phyloP scores from a whole-genome alignment of 2,888 invertebrate genomes.

The Agriopis leucophaearia region DNA sequence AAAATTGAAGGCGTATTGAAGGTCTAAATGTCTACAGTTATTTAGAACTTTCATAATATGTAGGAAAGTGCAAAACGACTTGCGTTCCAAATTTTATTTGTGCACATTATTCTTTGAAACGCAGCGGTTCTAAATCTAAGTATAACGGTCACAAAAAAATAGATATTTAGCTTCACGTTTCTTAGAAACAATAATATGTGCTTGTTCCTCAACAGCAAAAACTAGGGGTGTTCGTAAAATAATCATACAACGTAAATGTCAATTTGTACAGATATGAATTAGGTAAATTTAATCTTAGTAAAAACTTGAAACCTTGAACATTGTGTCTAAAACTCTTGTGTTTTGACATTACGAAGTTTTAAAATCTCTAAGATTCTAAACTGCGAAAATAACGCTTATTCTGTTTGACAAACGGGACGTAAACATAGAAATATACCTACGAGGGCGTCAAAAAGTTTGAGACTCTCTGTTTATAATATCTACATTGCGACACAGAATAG shows the following conservation, averaged over 20 bases:
- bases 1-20: neutral
- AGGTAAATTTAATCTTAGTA: no score
- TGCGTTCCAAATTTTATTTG: slow-evolving; percentile 39
- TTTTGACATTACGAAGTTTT: no score
- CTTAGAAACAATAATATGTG: no score
- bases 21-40: slow-evolving; percentile 27
- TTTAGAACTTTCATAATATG: slow-evolving; percentile 38
- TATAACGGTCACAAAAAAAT: neutral
- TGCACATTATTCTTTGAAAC: slow-evolving; percentile 43
- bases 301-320: no score
- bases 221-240: no score
- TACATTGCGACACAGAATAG: slow-evolving; percentile 26
- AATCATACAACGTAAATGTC: no score
- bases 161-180: no score
- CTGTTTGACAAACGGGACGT: no score
- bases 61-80: slow-evolving; percentile 39
- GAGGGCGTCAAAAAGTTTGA: slow-evolving; percentile 28
- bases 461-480: slow-evolving; percentile 31
- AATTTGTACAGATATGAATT: no score
- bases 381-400: no score
- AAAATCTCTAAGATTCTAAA: no score
- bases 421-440: neutral
- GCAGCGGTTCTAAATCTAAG: slow-evolving; percentile 37
- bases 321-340: no score
- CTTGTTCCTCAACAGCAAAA: neutral